Conservation (phyloP, 2,888 invertebrate genomes). For the Ecdyonurus torrentis region DNA sequence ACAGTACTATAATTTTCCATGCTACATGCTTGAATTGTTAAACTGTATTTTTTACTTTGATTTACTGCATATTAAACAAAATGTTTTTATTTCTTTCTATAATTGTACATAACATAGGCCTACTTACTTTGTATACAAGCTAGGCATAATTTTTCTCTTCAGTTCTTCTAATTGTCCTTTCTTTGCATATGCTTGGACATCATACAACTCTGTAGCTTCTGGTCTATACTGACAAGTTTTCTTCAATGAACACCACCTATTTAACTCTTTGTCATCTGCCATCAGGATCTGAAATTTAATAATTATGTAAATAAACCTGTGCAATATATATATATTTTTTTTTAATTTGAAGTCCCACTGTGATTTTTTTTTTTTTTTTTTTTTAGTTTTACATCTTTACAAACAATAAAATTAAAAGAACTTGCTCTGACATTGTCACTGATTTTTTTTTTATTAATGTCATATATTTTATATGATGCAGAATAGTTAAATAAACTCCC, state of each 20-base stretch:
- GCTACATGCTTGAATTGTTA: too few species aligned
- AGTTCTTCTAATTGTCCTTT: slow-evolving; percentile 54
- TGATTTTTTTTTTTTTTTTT: too few species aligned
- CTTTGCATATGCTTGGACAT: slow-evolving; percentile 53
- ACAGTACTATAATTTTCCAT: too few species aligned
- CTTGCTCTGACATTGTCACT: too few species aligned
- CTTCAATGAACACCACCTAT: slow-evolving; percentile 88
- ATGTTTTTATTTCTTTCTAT: too few species aligned
- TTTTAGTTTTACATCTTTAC: too few species aligned
- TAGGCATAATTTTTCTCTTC: slow-evolving; percentile 63
- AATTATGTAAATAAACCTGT: slow-evolving; percentile 10
- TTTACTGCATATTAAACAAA: too few species aligned
- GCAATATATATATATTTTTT: slow-evolving; percentile 2
- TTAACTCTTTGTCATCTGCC: slow-evolving; percentile 85
- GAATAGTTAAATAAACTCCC: too few species aligned
- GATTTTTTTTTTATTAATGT: too few species aligned
- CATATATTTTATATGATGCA: too few species aligned
- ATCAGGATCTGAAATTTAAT: slow-evolving; percentile 52
- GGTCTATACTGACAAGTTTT: slow-evolving; percentile 64
- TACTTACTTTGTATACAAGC: slow-evolving; percentile 41
- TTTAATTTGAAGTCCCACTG: not conserved
- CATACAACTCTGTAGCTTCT: slow-evolving; percentile 60
- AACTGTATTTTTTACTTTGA: too few species aligned
- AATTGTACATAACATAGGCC: not conserved
- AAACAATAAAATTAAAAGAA: too few species aligned